Conservation (phyloP, 2,888 invertebrate species). For the Spilosoma lubricipeda region DNA sequence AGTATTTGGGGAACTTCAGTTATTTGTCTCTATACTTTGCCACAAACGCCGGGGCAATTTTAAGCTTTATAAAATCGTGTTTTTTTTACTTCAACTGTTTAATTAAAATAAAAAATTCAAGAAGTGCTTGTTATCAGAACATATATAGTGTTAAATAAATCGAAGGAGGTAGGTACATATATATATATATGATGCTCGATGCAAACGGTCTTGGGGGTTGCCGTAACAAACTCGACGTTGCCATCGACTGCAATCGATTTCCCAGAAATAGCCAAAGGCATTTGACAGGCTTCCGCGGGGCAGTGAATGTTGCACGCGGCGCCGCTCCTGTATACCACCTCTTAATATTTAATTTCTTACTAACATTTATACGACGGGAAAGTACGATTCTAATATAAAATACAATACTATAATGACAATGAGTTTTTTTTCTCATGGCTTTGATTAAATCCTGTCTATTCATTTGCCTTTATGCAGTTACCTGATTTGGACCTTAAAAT, state of each 20-base stretch:
- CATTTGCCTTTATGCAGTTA: background rate
- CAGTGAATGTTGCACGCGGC: slow-evolving; percentile 72
- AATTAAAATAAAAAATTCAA: slow-evolving; percentile 25
- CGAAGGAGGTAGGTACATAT: background rate
- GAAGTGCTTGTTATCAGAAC: slow-evolving; percentile 13
- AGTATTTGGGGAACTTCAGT: slow-evolving; percentile 26
- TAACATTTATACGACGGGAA: slow-evolving; percentile 74
- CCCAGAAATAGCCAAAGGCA: slow-evolving; percentile 74
- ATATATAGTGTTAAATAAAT: background rate
- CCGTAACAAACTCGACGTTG: slow-evolving; percentile 49
- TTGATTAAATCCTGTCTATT: slow-evolving; percentile 17
- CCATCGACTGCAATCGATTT: slow-evolving; percentile 72
- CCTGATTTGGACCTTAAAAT: too few species aligned
- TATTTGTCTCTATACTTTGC: slow-evolving; percentile 42
- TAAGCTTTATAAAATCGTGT: slow-evolving; percentile 37
- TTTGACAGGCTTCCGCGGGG: slow-evolving; percentile 64
- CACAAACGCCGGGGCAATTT: slow-evolving; percentile 40
- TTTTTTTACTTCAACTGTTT: slow-evolving; percentile 35
- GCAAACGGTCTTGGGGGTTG: slow-evolving; percentile 53
- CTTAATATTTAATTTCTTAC: slow-evolving; percentile 80
- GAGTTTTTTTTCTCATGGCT: slow-evolving; percentile 50
- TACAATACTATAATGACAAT: slow-evolving; percentile 62
- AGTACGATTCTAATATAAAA: slow-evolving; percentile 66
- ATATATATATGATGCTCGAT: slow-evolving; percentile 21
- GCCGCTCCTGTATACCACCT: slow-evolving; percentile 58